Conservation (phyloP, 2,113 vertebrate genomes). For the Podarcis cretensis region DNA sequence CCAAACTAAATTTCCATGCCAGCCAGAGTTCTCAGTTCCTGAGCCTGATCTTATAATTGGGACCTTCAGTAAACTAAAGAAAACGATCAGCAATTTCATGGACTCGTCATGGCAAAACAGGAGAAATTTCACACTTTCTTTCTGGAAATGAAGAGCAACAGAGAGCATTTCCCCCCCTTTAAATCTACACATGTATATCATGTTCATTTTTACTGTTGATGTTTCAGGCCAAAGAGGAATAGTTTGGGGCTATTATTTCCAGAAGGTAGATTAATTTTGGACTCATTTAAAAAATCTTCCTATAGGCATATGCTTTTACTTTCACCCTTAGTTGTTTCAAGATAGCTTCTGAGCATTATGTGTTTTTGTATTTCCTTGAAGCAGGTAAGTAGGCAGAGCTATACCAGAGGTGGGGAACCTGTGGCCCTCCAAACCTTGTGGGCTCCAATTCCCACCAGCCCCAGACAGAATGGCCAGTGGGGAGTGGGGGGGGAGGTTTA, state of each 20-base stretch:
- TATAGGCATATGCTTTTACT: background rate
- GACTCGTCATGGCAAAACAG: constrained; percentile 36
- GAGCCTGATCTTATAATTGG: constrained; percentile 43
- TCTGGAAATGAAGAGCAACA: constrained; percentile 26
- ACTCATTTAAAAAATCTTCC: constrained; percentile 2
- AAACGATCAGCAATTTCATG: constrained; percentile 50
- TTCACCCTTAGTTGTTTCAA: background rate
- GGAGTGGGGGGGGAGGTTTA: too few relatives aligned
- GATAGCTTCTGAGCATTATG: background rate
- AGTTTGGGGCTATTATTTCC: constrained; percentile 3
- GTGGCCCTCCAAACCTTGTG: too few relatives aligned
- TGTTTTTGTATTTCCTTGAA: background rate
- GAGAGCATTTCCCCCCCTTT: constrained; percentile 11
- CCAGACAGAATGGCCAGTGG: too few relatives aligned
- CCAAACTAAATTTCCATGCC: constrained; percentile 54
- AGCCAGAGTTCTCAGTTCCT: constrained; percentile 39
- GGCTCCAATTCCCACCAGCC: too few relatives aligned
- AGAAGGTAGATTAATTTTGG: background rate
- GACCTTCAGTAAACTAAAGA: constrained; percentile 48
- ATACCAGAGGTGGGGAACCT: too few relatives aligned
- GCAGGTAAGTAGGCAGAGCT: background rate
- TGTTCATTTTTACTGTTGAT: constrained; percentile 11
- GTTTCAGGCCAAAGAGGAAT: constrained; percentile 15
- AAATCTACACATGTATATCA: background rate
- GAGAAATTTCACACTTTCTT: constrained; percentile 55